phyloP scores from a whole-genome alignment of 1,140 invertebrate species.

The Protaetia brevitarsis region DNA sequence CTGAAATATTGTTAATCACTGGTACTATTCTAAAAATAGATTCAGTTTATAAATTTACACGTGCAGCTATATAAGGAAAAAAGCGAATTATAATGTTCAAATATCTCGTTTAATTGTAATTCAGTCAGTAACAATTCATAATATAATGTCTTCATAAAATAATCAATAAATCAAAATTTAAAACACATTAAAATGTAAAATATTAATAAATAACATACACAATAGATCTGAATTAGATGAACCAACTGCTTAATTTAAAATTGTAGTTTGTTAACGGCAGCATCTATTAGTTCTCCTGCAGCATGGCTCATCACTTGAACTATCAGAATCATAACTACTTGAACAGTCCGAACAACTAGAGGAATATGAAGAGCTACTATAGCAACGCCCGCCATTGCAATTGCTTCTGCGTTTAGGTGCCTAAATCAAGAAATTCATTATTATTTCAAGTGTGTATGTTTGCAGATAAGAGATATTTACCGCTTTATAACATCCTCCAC shows the following conservation, averaged over 20 bases:
- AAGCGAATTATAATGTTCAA: too few species aligned
- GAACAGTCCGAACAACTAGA: background rate
- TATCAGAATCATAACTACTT: background rate
- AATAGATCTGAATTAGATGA: background rate
- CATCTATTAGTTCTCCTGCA: background rate
- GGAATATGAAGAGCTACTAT: background rate
- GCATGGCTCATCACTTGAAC: background rate
- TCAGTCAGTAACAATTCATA: too few species aligned
- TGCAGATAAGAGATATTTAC: too few species aligned
- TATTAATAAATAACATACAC: background rate
- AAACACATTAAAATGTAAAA: background rate
- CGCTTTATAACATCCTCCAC: too few species aligned
- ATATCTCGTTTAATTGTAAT: too few species aligned
- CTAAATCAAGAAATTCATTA: background rate
- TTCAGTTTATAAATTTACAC: too few species aligned
- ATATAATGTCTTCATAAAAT: background rate
- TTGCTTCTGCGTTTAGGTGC: background rate
- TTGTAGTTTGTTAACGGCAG: background rate
- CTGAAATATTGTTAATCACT: too few species aligned
- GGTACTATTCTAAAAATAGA: too few species aligned
- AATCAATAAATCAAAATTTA: background rate
- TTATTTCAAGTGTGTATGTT: too few species aligned
- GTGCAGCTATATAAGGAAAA: too few species aligned
- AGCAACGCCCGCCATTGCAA: background rate
- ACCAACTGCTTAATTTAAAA: background rate